Evolutionary conservation across 2,888 invertebrate species (phyloP).

Genomic region (Scrobipalpa costella): DNA sequence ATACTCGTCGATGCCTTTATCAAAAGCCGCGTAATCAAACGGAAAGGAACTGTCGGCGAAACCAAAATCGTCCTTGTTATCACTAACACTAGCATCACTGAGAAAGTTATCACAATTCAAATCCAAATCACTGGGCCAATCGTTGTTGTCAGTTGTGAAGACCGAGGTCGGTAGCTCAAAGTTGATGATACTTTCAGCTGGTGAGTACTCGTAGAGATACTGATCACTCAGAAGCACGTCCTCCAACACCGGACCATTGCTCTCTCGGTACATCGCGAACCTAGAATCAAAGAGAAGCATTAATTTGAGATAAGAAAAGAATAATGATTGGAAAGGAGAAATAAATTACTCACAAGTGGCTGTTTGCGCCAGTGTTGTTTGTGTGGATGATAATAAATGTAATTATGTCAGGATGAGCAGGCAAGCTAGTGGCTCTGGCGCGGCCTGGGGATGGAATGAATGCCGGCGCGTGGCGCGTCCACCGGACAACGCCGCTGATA

Average conservation of each 20-base stretch:
- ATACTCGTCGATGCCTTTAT: slow-evolving; percentile 67
- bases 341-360: slow-evolving; percentile 28
- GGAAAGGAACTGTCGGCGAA: slow-evolving; percentile 50
- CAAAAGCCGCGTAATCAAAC: slow-evolving; percentile 71
- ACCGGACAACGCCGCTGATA: slow-evolving; percentile 55
- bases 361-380: slow-evolving; percentile 31
- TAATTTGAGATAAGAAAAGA: not conserved
- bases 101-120: slow-evolving; percentile 64
- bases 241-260: slow-evolving; percentile 54
- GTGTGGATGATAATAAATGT: slow-evolving; percentile 32
- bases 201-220: slow-evolving; percentile 69
- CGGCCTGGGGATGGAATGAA: slow-evolving; percentile 62
- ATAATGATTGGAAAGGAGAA: slow-evolving; percentile 9
- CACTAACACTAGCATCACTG: slow-evolving; percentile 57
- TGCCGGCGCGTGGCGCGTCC: slow-evolving; percentile 39
- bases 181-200: slow-evolving; percentile 72
- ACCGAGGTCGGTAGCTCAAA: slow-evolving; percentile 63
- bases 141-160: slow-evolving; percentile 52
- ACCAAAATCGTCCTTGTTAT: slow-evolving; percentile 56
- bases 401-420: slow-evolving; percentile 42
- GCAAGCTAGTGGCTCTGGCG: slow-evolving; percentile 56
- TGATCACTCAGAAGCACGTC: slow-evolving; percentile 67
- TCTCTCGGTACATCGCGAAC: slow-evolving; percentile 63
- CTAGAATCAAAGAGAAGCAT: slow-evolving; percentile 41
- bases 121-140: slow-evolving; percentile 68